Conservation (phyloP, 2,113 vertebrate genomes). For the Beaufortia kweichowensis region DNA sequence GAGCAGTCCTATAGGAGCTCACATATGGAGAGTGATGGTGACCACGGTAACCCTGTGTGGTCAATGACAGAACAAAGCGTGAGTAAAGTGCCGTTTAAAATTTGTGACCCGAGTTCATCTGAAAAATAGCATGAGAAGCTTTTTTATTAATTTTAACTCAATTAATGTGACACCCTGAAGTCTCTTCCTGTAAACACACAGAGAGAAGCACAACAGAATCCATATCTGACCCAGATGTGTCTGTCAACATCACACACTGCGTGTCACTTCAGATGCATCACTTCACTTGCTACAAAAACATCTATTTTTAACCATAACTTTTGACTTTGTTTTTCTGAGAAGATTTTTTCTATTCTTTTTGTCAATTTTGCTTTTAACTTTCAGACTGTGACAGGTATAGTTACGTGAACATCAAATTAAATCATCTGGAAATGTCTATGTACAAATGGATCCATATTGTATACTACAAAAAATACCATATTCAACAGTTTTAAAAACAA, state of each 20-base stretch:
- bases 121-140: background rate
- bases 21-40: slow-evolving; percentile 23
- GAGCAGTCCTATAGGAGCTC: slow-evolving; percentile 74
- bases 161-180: background rate
- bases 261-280: background rate
- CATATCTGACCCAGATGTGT: slow-evolving; percentile 22
- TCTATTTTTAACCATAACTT: too few relatives aligned
- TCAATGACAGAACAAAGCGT: slow-evolving; percentile 61
- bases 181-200: background rate
- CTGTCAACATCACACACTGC: background rate
- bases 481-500: too few relatives aligned
- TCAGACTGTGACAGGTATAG: too few relatives aligned
- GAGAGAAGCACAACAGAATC: background rate
- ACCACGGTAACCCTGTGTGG: slow-evolving; percentile 54
- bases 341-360: too few relatives aligned
- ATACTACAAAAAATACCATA: too few relatives aligned
- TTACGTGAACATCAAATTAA: too few relatives aligned
- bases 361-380: too few relatives aligned
- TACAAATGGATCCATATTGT: too few relatives aligned
- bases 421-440: too few relatives aligned
- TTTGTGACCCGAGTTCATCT: slow-evolving; percentile 8
- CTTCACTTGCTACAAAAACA: too few relatives aligned
- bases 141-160: slow-evolving; percentile 1
- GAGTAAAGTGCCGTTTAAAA: slow-evolving; percentile 51
- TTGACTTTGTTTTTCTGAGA: too few relatives aligned